Percentiles rank a stretch among this genome's conserved stretches.
phyloP scores from a whole-genome alignment of 2,888 invertebrate species.

The Gryllus longicercus region DNA sequence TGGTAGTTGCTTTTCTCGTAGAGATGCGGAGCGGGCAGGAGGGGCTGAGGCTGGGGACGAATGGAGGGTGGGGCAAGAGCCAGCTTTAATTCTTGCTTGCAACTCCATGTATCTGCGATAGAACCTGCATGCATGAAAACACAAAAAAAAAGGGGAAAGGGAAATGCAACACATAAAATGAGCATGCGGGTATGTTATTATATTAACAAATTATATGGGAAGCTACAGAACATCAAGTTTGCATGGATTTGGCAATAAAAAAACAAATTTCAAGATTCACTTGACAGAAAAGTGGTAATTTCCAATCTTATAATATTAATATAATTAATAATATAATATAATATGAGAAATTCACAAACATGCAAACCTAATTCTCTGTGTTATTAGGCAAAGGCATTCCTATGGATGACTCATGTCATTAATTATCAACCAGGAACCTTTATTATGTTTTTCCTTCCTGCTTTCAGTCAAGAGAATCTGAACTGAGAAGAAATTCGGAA shows the following conservation, averaged over 20 bases:
- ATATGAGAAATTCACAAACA: too few species aligned
- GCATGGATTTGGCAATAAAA: slow-evolving; percentile 22
- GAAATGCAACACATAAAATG: neutral
- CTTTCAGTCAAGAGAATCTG: too few species aligned
- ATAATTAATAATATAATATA: too few species aligned
- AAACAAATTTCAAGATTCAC: too few species aligned
- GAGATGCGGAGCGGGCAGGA: slow-evolving; percentile 59
- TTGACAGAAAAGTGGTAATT: too few species aligned
- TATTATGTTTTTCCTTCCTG: too few species aligned
- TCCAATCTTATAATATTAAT: too few species aligned
- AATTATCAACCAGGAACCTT: too few species aligned
- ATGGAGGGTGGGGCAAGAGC: slow-evolving; percentile 69
- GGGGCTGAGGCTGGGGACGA: slow-evolving; percentile 43
- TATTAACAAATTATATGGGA: slow-evolving; percentile 12
- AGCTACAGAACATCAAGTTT: slow-evolving; percentile 28
- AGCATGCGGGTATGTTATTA: slow-evolving; percentile 12
- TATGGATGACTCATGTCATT: too few species aligned
- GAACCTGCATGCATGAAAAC: slow-evolving; percentile 60
- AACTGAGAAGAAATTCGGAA: too few species aligned
- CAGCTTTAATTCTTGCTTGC: slow-evolving; percentile 83
- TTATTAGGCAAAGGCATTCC: too few species aligned
- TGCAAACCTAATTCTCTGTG: too few species aligned
- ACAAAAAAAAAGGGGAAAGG: slow-evolving; percentile 30
- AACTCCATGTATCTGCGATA: slow-evolving; percentile 84
- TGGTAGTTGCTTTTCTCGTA: slow-evolving; percentile 50